Evolutionary conservation across 2,113 vertebrate species (phyloP).

Genomic region (Lamprotornis superbus): DNA sequence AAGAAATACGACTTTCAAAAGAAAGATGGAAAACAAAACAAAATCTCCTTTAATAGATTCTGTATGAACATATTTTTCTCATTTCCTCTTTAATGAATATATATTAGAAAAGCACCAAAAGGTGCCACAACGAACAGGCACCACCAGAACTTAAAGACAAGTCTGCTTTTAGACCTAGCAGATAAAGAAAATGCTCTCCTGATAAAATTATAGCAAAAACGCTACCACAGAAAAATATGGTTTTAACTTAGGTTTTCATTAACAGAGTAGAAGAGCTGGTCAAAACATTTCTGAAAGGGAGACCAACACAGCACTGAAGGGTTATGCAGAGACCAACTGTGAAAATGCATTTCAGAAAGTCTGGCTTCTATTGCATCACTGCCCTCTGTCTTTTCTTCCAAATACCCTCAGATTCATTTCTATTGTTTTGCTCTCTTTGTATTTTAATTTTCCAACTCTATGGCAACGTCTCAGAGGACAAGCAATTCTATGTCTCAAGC

Average conservation of each 20-base stretch:
- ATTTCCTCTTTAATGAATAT: not conserved
- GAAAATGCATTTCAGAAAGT: not conserved
- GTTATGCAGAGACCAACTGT: not conserved
- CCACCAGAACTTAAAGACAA: not conserved
- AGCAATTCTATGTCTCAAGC: not conserved
- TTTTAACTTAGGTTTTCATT: not conserved
- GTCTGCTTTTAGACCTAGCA: not conserved
- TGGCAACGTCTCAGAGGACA: not conserved
- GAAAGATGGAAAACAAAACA: not conserved
- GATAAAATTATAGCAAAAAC: not conserved
- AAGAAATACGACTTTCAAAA: not conserved
- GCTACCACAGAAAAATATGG: not conserved
- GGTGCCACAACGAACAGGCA: not conserved
- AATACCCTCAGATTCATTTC: not conserved
- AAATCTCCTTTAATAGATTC: not conserved
- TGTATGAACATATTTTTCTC: not conserved
- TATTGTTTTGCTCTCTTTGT: not conserved
- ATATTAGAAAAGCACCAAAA: not conserved
- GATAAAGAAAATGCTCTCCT: not conserved
- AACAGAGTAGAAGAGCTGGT: not conserved
- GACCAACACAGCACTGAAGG: not conserved
- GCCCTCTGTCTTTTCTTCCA: not conserved
- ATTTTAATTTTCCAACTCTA: not conserved
- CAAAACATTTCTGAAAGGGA: not conserved
- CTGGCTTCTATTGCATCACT: not conserved